A percentile compares a stretch with the other conserved stretches of the same genome.
These are phyloP conservation scores for Tenualosa thibaudeaui DNA, from an alignment of 2,797 vertebrate species.

Conservation along the genomic window DNA sequence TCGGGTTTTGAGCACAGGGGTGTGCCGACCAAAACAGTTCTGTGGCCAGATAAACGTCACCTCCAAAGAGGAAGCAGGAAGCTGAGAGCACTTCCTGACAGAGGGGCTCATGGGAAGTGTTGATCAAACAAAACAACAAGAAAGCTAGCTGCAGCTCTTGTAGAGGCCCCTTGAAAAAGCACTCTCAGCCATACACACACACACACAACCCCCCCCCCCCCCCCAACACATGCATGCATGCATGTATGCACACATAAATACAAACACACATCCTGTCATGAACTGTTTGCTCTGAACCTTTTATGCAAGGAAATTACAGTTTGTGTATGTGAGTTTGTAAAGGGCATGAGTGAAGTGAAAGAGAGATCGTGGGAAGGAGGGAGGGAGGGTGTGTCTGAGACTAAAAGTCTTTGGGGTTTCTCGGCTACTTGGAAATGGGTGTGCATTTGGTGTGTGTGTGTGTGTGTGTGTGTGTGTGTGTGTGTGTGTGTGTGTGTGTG, in stretches of 20 bases:
- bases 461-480: too few species aligned
- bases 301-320: too few species aligned
- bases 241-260: neutral
- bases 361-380: too few species aligned
- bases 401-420: conserved; percentile 26
- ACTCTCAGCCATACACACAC: neutral
- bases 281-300: too few species aligned
- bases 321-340: too few species aligned
- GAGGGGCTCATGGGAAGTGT: conserved; percentile 73
- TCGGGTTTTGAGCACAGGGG: conserved; percentile 30
- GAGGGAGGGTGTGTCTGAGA: conserved; percentile 50
- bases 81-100: conserved; percentile 73
- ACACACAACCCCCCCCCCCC: too few species aligned
- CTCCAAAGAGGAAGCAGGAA: conserved; percentile 77
- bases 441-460: conserved; percentile 27
- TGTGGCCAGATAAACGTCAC: conserved; percentile 61
- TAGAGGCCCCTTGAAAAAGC: neutral
- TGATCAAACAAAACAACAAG: conserved; percentile 83
- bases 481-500: conserved; percentile 18
- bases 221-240: neutral
- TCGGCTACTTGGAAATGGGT: neutral
- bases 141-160: neutral
- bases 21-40: conserved; percentile 51
- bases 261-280: neutral
- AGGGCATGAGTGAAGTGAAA: too few species aligned